Base-by-base conservation (phyloP, 2,797 vertebrate species). In the Schizothorax lantsangensis region DNA sequence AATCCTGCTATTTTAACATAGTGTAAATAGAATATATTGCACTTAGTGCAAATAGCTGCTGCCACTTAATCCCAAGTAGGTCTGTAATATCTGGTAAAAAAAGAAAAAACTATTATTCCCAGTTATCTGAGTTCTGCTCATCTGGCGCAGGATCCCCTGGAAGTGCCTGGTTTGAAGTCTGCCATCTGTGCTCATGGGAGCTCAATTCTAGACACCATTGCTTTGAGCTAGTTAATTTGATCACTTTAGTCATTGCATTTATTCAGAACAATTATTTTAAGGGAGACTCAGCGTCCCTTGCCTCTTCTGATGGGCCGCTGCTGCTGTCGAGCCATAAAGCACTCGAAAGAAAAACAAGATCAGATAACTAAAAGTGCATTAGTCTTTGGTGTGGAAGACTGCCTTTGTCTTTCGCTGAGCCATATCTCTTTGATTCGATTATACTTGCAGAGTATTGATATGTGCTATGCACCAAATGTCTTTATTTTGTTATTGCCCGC, bases 401-500 rank as follows among this genome's bases (percentile, higher is more conserved):
- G 47, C 33, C 26, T 49, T 36, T 52, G 17, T 14, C n/a, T 64
- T 66, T 47, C 26, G 0, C n/a, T 4, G 8, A 45, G 59, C 26
- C 30, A 17, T 52, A 38, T 81, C 47, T 49, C 17, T 73, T 43
- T 73, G 69, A 59, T 43, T 73, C 12, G 17, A 45, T 59, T 59
- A 82, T 19, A 30, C 52, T 78, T 79, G 30, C 72, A 23, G 10
- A 47, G 71, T 75, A 84, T 19, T 33, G 45, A 79, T 49, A 23
- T 49, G 71, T 30, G 10, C 71, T 23, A 45, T 1, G 40, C 36
- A 30, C 5, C 33, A 59, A 12, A 57, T 9, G 6, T 2, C 10
- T 77, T 36, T 23, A 30, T 64, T 19, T 57, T 26, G 80, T 38
- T 26, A 19, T 72, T 57, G 49, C n/a, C 26, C 43, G 68, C 17